Conservation (phyloP, 2,797 vertebrate genomes). For the Perdix hodgsoniae region DNA sequence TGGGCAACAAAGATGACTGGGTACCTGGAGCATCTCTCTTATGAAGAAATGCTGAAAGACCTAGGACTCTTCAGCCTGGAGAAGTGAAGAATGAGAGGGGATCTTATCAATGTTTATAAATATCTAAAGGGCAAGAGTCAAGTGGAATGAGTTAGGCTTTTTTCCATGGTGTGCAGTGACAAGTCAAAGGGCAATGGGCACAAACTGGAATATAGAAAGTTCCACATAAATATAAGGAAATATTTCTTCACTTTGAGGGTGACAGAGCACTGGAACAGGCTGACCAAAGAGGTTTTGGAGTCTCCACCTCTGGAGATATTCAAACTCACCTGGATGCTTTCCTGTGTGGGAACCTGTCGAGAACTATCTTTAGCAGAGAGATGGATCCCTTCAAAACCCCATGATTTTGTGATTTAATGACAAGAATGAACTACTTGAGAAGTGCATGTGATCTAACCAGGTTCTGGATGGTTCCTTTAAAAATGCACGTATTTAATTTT, state of each 20-base stretch:
- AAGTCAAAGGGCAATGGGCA: not conserved
- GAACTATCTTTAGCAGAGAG: not conserved
- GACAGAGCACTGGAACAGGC: not conserved
- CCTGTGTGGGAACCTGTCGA: not conserved
- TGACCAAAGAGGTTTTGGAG: not conserved
- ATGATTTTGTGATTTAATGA: not conserved
- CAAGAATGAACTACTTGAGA: not conserved
- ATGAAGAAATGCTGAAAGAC: not conserved
- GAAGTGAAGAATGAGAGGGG: not conserved
- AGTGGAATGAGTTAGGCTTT: not conserved
- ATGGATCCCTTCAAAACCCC: not conserved
- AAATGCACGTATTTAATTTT: not conserved
- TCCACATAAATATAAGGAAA: not conserved
- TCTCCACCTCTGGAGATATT: not conserved
- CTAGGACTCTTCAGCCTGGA: too few species aligned
- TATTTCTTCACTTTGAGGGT: not conserved
- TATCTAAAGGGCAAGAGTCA: not conserved
- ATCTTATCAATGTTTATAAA: not conserved
- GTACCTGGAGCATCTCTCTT: not conserved
- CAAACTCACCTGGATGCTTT: not conserved
- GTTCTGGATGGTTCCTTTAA: not conserved
- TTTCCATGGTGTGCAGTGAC: not conserved
- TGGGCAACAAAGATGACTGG: not conserved
- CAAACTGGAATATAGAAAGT: not conserved
- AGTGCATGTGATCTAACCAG: not conserved